These are phyloP conservation scores for Aspidiotus rigidus DNA, from an alignment of 2,888 invertebrate species.

Conservation along the genomic window DNA sequence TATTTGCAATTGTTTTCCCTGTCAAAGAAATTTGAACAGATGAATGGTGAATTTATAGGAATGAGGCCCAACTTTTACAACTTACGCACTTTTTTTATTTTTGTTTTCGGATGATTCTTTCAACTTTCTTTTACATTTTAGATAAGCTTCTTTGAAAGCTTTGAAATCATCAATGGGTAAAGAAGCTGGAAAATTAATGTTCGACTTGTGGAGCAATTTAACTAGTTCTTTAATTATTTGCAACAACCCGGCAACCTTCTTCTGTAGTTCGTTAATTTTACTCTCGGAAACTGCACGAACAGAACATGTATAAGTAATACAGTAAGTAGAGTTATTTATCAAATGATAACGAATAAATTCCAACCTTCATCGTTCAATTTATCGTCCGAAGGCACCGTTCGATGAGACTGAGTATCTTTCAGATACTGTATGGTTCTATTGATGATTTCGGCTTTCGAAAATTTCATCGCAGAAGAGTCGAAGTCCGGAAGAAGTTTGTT, in stretches of 20 bases:
- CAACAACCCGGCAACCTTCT: constrained; percentile 11
- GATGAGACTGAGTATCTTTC: constrained; percentile 38
- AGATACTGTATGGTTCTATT: constrained; percentile 40
- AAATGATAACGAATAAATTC: not conserved
- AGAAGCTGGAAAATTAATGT: constrained; percentile 18
- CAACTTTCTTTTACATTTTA: constrained; percentile 11
- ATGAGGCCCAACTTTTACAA: too few species aligned
- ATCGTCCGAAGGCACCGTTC: not conserved
- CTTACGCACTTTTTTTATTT: constrained; percentile 13
- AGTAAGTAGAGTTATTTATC: not conserved
- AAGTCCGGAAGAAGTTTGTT: constrained; percentile 42
- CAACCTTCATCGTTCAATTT: constrained; percentile 11
- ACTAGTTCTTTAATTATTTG: constrained; percentile 26
- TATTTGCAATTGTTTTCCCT: too few species aligned
- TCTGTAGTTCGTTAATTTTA: constrained; percentile 20
- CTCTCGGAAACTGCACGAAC: not conserved
- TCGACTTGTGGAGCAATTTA: constrained; percentile 11
- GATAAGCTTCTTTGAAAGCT: constrained; percentile 19
- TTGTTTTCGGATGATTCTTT: not conserved
- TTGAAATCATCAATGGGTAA: constrained; percentile 22
- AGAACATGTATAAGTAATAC: constrained; percentile 9
- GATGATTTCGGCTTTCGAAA: constrained; percentile 41
- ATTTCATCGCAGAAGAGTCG: constrained; percentile 39
- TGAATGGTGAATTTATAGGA: too few species aligned
- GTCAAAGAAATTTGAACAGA: too few species aligned